phyloP scores from a whole-genome alignment of 1,140 invertebrate species.

The Drosophila navojoa region DNA sequence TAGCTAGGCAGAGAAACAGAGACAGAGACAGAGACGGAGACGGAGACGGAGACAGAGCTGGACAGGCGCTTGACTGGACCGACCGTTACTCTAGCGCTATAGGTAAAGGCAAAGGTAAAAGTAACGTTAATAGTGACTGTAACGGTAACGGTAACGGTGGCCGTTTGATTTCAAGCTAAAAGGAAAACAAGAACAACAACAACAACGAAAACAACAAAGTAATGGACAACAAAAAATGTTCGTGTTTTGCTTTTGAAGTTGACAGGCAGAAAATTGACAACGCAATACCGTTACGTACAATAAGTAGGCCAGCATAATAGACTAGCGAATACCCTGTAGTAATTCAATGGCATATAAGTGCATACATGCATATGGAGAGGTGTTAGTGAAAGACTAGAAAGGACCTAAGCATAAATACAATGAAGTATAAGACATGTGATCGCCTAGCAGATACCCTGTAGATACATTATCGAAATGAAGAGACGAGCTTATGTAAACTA shows the following conservation, averaged over 20 bases:
- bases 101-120: slow-evolving; percentile 5
- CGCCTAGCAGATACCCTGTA: slow-evolving; percentile 1
- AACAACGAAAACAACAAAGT: too few relatives aligned
- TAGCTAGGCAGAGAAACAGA: slow-evolving; percentile 8
- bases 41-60: background rate
- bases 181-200: too few relatives aligned
- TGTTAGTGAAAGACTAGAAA: too few relatives aligned
- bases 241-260: slow-evolving; percentile 52
- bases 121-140: background rate
- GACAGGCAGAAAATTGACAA: slow-evolving; percentile 7
- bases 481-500: background rate
- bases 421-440: background rate
- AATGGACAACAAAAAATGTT: slow-evolving; percentile 41
- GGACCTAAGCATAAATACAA: too few relatives aligned
- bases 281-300: background rate
- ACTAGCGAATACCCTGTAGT: slow-evolving; percentile 7
- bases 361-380: too few relatives aligned
- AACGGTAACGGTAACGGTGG: slow-evolving; percentile 42
- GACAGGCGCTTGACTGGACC: background rate
- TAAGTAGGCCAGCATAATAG: background rate
- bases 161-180: slow-evolving; percentile 5
- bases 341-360: background rate
- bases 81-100: slow-evolving; percentile 9
- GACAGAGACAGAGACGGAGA: background rate
- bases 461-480: background rate